Base-by-base conservation (phyloP, 2,797 vertebrate species). In the Sebastes diaconus region DNA sequence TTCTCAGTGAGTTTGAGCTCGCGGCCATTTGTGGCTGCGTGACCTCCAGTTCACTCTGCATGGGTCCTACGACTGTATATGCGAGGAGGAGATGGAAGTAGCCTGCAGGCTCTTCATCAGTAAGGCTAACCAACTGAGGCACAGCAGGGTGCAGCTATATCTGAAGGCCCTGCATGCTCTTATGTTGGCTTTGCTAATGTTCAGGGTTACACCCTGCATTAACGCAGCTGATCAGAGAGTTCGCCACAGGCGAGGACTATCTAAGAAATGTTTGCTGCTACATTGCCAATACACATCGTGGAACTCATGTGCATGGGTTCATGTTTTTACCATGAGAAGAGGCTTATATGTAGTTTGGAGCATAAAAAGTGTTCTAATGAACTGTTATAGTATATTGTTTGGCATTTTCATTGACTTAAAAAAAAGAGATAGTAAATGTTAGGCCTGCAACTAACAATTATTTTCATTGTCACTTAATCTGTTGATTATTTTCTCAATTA, bases 81-180 rank as follows among this genome's bases (percentile, higher is more conserved):
- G 79, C 70, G 77, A 78, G 58, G 80, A 78, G 25, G 80, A 79
- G 74, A 68, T 68, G 77, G 72, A 79, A 76, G 84, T 52, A 74
- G 88, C 91, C 91, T 70, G 73, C 71, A 60, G 86, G 88, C 76
- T 77, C 65, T 71, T 90, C 73, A 84, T 81, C 85, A 88, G 79
- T 24, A 52, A 70, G 30, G 73, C 83, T 83, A 84, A 90, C 77
- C 90, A 83, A 85, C 81, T 86, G 86, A 87, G 91, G 83, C 85
- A 79, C 77, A 85, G 90, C 83, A 66, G 78, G 78, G 27, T 7
- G 52, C 83, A 75, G 75, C 78, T 61, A 64, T 84, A 79, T 88
- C 83, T 84, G 75, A 88, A 65, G 90, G 77, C 85, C 18, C 54
- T 30, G 60, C 29, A 7, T 71, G 83, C 74, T 84, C 46, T 58